Conservation (phyloP, 2,113 vertebrate genomes). For the Madoqua kirkii region DNA sequence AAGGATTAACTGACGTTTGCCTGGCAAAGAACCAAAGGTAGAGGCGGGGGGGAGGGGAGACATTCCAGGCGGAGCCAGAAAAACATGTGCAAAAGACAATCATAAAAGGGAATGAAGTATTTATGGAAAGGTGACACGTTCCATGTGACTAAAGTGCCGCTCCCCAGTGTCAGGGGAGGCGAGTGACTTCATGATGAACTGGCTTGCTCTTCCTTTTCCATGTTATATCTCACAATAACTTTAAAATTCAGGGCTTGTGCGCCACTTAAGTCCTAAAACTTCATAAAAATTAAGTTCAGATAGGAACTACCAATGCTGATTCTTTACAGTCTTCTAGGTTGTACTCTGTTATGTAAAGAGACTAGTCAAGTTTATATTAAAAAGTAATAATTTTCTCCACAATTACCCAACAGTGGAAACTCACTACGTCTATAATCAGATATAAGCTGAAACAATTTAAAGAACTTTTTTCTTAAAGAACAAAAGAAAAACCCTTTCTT, state of each 20-base stretch:
- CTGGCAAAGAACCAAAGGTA: not conserved
- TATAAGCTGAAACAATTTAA: not conserved
- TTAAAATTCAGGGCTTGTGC: not conserved
- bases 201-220: not conserved
- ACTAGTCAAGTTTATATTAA: not conserved
- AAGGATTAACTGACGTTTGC: not conserved
- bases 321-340: not conserved
- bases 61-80: conserved; percentile 26
- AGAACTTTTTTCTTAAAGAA: not conserved
- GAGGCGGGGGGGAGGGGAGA: not conserved
- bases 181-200: not conserved
- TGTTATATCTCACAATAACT: not conserved
- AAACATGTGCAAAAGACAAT: conserved; percentile 37
- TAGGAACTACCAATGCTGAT: not conserved
- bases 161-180: not conserved
- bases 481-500: not conserved
- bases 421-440: not conserved
- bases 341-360: not conserved
- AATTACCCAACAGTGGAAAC: not conserved
- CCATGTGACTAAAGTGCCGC: conserved; percentile 3
- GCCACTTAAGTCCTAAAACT: not conserved
- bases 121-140: conserved; percentile 44
- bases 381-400: not conserved
- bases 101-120: conserved; percentile 34
- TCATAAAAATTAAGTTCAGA: not conserved